Percentiles rank a stretch among this genome's conserved stretches.
phyloP scores from a whole-genome alignment of 2,888 invertebrate genomes.

The Stramonita haemastoma region DNA sequence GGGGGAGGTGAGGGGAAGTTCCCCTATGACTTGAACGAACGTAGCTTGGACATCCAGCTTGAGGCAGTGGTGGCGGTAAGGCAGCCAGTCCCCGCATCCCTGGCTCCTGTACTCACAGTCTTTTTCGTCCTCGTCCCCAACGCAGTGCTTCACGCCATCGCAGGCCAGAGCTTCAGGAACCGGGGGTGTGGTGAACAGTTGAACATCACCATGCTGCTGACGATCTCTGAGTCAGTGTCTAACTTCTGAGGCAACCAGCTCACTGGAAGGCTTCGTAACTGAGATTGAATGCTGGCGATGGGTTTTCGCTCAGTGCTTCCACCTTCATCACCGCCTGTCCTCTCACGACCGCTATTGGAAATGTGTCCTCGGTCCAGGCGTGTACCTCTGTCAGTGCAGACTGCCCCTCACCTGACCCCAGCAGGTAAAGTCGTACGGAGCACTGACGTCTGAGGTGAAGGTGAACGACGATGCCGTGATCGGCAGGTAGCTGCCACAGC shows the following conservation, averaged over 20 bases:
- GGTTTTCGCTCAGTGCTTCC: neutral
- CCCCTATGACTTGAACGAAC: neutral
- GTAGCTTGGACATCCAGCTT: neutral
- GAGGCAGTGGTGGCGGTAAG: neutral
- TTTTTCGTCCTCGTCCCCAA: slow-evolving; percentile 12
- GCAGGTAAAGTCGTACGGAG: neutral
- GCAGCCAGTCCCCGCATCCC: slow-evolving; percentile 19
- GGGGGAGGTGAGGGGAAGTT: neutral
- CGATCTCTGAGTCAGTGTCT: too few species aligned
- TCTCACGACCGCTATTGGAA: neutral
- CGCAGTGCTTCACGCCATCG: neutral
- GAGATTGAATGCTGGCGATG: too few species aligned
- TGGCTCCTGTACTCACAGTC: slow-evolving; percentile 4
- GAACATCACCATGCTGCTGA: too few species aligned
- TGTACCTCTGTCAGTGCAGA: neutral
- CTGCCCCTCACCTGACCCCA: neutral
- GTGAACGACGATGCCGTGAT: neutral
- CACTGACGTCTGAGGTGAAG: too few species aligned
- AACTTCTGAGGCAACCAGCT: too few species aligned
- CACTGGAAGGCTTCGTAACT: too few species aligned
- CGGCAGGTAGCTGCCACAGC: neutral
- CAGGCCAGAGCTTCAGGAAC: neutral
- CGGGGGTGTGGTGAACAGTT: too few species aligned
- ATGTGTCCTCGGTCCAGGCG: neutral
- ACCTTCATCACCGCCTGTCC: neutral